These are phyloP conservation scores for Campylomormyrus tamandua DNA, from an alignment of 2,113 vertebrate genomes.

Conservation along the genomic window DNA sequence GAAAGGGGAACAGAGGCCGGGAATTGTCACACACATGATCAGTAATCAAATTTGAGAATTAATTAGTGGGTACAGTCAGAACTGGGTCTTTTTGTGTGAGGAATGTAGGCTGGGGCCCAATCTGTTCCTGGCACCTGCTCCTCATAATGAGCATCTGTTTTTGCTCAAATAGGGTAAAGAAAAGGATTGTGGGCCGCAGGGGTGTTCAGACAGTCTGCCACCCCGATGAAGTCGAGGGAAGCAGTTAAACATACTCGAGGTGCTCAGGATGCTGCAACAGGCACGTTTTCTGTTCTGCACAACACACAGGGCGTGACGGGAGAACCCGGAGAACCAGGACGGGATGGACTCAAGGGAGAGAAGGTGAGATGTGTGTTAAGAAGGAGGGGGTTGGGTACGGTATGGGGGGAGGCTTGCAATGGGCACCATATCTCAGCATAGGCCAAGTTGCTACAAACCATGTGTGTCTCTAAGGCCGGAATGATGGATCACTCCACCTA, in stretches of 20 bases:
- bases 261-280: constrained; percentile 48
- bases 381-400: background rate
- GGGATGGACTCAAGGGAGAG: constrained; percentile 82
- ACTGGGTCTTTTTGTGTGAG: constrained; percentile 51
- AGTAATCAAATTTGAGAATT: constrained; percentile 66
- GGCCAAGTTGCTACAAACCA: background rate
- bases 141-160: constrained; percentile 65
- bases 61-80: constrained; percentile 59
- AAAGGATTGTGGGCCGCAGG: constrained; percentile 49
- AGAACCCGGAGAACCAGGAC: constrained; percentile 69
- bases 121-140: constrained; percentile 65
- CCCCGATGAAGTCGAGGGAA: constrained; percentile 47
- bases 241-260: constrained; percentile 19
- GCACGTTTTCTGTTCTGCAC: constrained; percentile 47
- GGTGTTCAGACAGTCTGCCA: constrained; percentile 50
- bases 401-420: background rate
- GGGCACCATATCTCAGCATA: background rate
- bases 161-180: constrained; percentile 52
- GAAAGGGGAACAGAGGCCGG: constrained; percentile 35
- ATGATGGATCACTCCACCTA: background rate
- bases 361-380: constrained; percentile 61
- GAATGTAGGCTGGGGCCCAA: constrained; percentile 54
- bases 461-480: background rate
- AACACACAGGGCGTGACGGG: constrained; percentile 71
- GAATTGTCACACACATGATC: constrained; percentile 49